phyloP scores from a whole-genome alignment of 1,140 invertebrate species.

The Diabrotica undecimpunctata region DNA sequence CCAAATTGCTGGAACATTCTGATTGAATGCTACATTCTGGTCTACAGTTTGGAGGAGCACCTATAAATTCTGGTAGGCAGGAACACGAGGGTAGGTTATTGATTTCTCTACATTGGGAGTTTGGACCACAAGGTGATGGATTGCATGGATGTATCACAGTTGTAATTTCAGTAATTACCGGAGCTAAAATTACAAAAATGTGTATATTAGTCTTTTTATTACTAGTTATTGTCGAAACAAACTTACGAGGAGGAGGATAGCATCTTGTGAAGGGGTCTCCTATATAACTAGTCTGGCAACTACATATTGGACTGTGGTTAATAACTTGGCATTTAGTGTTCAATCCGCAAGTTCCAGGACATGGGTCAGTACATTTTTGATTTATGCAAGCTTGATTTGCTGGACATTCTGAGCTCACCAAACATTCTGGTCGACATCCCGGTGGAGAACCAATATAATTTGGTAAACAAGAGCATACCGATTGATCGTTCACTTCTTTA shows the following conservation, averaged over 20 bases:
- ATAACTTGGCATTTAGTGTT: slow-evolving; percentile 61
- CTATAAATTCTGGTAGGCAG: slow-evolving; percentile 62
- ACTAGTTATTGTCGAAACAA: neutral
- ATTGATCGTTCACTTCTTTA: slow-evolving; percentile 51
- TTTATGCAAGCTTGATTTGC: slow-evolving; percentile 59
- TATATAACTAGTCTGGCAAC: slow-evolving; percentile 58
- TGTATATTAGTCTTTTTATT: too few relatives aligned
- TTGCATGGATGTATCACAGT: slow-evolving; percentile 55
- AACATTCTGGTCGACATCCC: slow-evolving; percentile 59
- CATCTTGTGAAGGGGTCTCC: slow-evolving; percentile 66
- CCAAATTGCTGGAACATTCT: slow-evolving; percentile 59
- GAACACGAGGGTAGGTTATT: slow-evolving; percentile 60
- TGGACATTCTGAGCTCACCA: slow-evolving; percentile 60
- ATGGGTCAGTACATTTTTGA: slow-evolving; percentile 61
- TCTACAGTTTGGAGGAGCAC: slow-evolving; percentile 67
- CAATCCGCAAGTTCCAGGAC: slow-evolving; percentile 58
- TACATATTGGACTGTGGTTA: slow-evolving; percentile 66
- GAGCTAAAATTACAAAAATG: slow-evolving; percentile 28
- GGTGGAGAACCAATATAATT: slow-evolving; percentile 59
- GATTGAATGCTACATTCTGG: slow-evolving; percentile 67
- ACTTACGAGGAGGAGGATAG: slow-evolving; percentile 54
- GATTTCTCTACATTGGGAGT: slow-evolving; percentile 63
- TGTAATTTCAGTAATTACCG: slow-evolving; percentile 26
- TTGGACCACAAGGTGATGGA: slow-evolving; percentile 68
- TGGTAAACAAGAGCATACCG: slow-evolving; percentile 61